Base-by-base conservation (phyloP, 2,113 vertebrate genomes). In the Lathamus discolor region DNA sequence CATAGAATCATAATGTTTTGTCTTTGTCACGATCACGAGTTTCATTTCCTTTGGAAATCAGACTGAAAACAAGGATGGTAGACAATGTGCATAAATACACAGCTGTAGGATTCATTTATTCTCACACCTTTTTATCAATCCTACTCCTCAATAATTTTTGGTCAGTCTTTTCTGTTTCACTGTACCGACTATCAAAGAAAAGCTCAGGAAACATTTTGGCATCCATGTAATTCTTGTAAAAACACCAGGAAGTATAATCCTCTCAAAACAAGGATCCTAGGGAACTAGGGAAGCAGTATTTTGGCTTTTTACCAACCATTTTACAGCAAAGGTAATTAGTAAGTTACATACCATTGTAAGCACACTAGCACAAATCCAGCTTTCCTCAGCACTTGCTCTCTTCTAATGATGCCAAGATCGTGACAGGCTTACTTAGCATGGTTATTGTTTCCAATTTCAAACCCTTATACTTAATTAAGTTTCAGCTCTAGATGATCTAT, bases 11-110 rank as follows among this genome's bases (percentile, higher is more conserved):
- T 31, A 55, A 19, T 28, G 61, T 61, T 88, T 90, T 85, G 82
- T 88, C 79, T 95, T 88, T 43, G 35, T 75, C 49, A 79, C 1
- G 4, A 92, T 90, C 90, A 93, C 49, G 44, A 93, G 86, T 95
- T 96, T 91, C 62, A 19, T 84, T 97, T 97, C 95, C 93, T 93
- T 86, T 43, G 92, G 86, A 95, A 95, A 91, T 54, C 24, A 91
- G 77, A 77, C 73, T 51, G n/a, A 75, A 93, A 88, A 86, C 7
- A 20, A 72, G 29, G 17, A 81, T 31, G 19, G 41, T 28, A 75
- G 41, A 31, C 51, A 93, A 83, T 48, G 78, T 13, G 33, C 31
- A 66, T 39, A 81, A 90, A 72, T 24, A 48, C 10, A 6, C 17
- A 74, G 57, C n/a, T 70, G 66, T 18, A 23, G 0, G 4, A 54